Evolutionary conservation across 1,140 invertebrate species (phyloP), one percentile per base, ranked within the genome.

Genomic region (Atopsyche davidsoni): DNA sequence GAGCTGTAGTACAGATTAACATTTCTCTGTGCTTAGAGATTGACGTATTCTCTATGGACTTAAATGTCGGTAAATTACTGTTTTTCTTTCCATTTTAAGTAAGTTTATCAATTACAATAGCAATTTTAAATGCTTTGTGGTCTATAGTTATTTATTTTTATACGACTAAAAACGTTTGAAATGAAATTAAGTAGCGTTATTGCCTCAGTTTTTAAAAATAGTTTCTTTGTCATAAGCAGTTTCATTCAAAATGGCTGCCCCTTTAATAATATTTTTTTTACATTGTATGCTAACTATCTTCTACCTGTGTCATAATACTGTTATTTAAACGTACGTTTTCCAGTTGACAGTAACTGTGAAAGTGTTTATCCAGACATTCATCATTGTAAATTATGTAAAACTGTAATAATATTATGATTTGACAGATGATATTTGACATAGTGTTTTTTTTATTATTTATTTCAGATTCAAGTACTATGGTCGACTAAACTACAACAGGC

Each of bases 241-340:
- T 39, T 47, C 38, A 16, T 39, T 40, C 46, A 47, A 47, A 47
- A 47, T 47, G 46, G 46, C 46, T 28, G 46, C 34, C 46, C 14
- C 9, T 40, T 40, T 7, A 6, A 40, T 18, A 40, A 17, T 40
- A 3, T 40, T 13, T 40, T 18, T 4, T 21, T 21, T 21, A 14
- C 18, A 17, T 6, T 7, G 24, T 28, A n/a, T 28, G 6, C 24
- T 28, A 28, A 28, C 6, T 28, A 28, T n/a, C 24, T 28, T 7
- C n/a, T 28, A 28, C n/a, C 24, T 28, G 24, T 28, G 6, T 28
- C n/a, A 28, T 28, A n/a, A 28, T 28, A 6, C 24, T 28, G 24
- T n/a, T n/a, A n/a, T n/a, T n/a, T n/a, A n/a, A n/a, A n/a, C n/a
- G n/a, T n/a, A n/a, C n/a, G n/a, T n/a, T n/a, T n/a, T n/a, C n/a